Base-by-base conservation (phyloP, 2,797 vertebrate genomes). In the Antennarius maculatus region DNA sequence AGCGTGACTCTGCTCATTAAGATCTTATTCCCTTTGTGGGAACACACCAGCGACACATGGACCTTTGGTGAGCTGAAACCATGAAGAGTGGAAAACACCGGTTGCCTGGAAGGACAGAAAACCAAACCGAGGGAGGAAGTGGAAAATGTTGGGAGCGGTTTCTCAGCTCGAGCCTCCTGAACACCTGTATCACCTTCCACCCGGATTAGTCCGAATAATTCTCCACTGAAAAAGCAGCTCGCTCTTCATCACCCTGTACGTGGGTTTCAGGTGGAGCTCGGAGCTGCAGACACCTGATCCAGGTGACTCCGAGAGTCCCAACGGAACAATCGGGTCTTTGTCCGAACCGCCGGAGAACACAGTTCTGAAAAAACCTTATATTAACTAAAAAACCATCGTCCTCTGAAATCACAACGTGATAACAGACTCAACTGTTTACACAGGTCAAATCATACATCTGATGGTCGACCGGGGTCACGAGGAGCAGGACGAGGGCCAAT, bases 291-390 rank as follows among this genome's bases (percentile, higher is more conserved):
- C 69, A 83, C 67, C 75, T 62, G 75, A 82, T 68, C 80, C 6
- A 4, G 60, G 62, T 48, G 71, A 74, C 76, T 60, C 69, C 49
- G 9, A 2, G 62, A 43, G 47, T 54, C 56, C 70, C 13, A 9
- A 1, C 13, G 1, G 47, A 55, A 85, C 80, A 85, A 76, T 55
- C 29, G 1, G 15, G 5, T n/a, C 80, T 81, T 81, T 85, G 72
- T 80, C 0, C 10, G 17, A 42, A 15, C 17, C 55, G 9, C 16
- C 37, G 15, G 47, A 18, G 14, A 28, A 47, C 64, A 0, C 17
- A 43, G 14, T 14, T 31, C 48, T 4, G 17, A 9, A 41, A 13
- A 47, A 37, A 51, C 29, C 42, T 27, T 0, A 18, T 9, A 11
- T 5, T 6, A 3, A 16, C 39, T 0, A 12, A 3, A 17, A 12